Evolutionary conservation across 1,140 invertebrate species (phyloP).

Genomic region (Araneus ventricosus): DNA sequence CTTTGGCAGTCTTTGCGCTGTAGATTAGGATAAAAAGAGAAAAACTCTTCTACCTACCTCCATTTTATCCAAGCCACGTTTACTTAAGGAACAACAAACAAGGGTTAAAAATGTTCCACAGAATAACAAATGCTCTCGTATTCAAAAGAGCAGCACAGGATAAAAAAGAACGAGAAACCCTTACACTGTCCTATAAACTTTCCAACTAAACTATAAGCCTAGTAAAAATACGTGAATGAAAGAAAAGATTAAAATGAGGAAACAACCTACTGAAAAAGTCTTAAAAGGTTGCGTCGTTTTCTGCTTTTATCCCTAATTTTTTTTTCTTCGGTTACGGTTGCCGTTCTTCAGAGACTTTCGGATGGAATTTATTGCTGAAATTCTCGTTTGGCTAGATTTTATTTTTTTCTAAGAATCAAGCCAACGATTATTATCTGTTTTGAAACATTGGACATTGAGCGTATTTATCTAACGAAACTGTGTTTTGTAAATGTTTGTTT

Average conservation of each 20-base stretch:
- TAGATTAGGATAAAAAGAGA: constrained; percentile 35
- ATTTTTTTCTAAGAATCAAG: not conserved
- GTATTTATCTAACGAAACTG: not conserved
- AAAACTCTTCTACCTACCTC: not conserved
- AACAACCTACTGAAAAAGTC: not conserved
- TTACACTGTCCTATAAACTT: constrained; percentile 43
- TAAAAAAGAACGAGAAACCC: not conserved
- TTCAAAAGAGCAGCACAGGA: constrained; percentile 12
- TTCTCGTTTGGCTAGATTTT: not conserved
- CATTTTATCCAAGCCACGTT: constrained; percentile 50
- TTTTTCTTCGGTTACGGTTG: not conserved
- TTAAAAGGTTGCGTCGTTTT: constrained; percentile 24
- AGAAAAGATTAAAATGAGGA: constrained; percentile 42
- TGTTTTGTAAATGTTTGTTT: not conserved
- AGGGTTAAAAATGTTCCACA: constrained; percentile 39
- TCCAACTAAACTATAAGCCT: constrained; percentile 35
- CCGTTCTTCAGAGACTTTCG: not conserved
- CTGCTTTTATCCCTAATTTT: not conserved
- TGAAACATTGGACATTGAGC: not conserved
- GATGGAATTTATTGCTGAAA: constrained; percentile 2
- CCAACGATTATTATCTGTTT: constrained; percentile 30
- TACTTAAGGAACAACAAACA: constrained; percentile 65
- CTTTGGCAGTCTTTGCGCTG: not conserved
- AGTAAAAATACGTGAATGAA: constrained; percentile 34
- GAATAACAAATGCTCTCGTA: constrained; percentile 44